A percentile compares a stretch with the other conserved stretches of the same genome.
Evolutionary conservation across 2,888 invertebrate genomes (phyloP).

Genomic region (Alloplasta piceator): DNA sequence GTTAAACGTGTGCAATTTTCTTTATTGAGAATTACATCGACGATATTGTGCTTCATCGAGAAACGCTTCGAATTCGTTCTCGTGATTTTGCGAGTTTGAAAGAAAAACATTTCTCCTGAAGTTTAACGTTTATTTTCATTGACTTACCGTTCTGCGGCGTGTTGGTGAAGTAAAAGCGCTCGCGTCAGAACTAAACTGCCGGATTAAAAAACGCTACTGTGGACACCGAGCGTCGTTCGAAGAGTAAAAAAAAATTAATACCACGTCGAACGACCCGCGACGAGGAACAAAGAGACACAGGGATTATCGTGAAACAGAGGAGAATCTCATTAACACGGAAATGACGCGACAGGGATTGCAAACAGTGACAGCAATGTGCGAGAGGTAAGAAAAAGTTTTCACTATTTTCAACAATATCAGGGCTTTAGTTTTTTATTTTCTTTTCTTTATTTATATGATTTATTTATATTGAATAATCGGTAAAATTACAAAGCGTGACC

Average conservation of each 20-base stretch:
- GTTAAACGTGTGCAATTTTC: background rate
- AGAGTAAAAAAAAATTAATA: constrained; percentile 70
- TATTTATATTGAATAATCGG: too few relatives aligned
- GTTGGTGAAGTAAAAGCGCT: background rate
- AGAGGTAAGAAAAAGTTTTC: constrained; percentile 70
- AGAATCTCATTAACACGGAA: constrained; percentile 56
- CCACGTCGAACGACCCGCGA: constrained; percentile 76
- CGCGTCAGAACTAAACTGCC: background rate
- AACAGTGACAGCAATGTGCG: constrained; percentile 66
- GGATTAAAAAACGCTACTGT: background rate
- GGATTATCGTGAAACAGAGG: constrained; percentile 29
- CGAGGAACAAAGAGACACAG: constrained; percentile 63
- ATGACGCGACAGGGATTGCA: constrained; percentile 75
- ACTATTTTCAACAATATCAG: too few relatives aligned
- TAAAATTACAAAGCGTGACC: too few relatives aligned
- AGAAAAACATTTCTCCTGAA: background rate
- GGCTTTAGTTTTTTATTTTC: too few relatives aligned
- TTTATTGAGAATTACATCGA: background rate
- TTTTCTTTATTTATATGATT: too few relatives aligned
- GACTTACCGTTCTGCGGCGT: background rate
- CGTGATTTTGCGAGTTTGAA: background rate
- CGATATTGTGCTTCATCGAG: background rate
- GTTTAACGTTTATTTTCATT: background rate
- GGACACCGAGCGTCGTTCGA: background rate
- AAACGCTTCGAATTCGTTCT: background rate